Base-by-base conservation (phyloP, 1,140 invertebrate genomes). In the Trissolcus basalis region DNA sequence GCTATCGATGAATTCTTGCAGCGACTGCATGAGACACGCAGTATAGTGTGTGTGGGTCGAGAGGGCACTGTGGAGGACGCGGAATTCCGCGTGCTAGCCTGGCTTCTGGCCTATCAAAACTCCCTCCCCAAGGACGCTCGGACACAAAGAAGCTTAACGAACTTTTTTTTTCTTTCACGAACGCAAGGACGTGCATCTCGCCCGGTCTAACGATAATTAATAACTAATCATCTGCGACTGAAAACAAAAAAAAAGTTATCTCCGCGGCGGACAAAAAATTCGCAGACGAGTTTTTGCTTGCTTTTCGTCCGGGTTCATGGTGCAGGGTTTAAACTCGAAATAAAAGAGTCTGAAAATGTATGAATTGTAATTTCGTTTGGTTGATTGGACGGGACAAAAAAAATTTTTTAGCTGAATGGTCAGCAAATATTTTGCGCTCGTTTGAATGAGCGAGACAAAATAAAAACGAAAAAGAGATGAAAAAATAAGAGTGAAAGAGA, bases 71-170 rank as follows among this genome's bases (percentile, higher is more conserved):
- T 63, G 68, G 56, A 71, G 68, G 69, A 77, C 63, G 58, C 63
- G 68, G 74, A 77, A 77, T 77, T 71, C 67, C 74, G 74, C 74
- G 67, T 77, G 67, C 67, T 65, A 60, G 50, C 44, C 45, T 50
- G 60, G 64, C 59, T 63, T 33, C 59, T 58, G 47, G 54, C 59
- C 54, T 73, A 69, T 69, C 64, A 55, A 73, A 74, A 44, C 56
- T 41, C 56, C 44, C 48, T 16, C 56, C 53, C 64, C 72, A 61
- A 68, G 53, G 71, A 68, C 58, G 39, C 35, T 12, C 10, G 5
- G 2, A 45, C 7, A 74, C 56, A 67, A 61, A 67, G 60, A 73
- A 7, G 13, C 12, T 6, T 0, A 13, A 43, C 12, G 8, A 27
- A 27, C 19, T 27, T 27, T 27, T 27, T 27, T 27, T 6, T 27